These are phyloP conservation scores for Scaptomyza cyrtandrae DNA, from an alignment of 2,888 invertebrate species.

Conservation along the genomic window DNA sequence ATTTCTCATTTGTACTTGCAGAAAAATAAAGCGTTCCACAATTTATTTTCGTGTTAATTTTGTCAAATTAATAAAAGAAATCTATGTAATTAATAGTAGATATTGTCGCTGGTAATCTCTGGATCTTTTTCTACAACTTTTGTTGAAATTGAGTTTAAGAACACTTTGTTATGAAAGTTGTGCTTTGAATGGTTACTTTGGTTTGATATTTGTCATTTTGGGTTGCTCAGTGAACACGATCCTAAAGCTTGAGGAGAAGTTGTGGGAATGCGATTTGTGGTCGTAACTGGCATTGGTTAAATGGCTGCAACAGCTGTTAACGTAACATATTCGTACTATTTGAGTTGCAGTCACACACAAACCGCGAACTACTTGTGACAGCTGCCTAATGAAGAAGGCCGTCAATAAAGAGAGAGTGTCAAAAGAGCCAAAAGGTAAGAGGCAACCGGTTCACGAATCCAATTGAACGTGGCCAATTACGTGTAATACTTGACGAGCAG, in stretches of 20 bases:
- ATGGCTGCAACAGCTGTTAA: conserved; percentile 44
- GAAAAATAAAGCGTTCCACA: conserved; percentile 26
- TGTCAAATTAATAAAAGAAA: neutral
- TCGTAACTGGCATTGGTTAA: conserved; percentile 17
- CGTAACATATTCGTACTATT: conserved; percentile 19
- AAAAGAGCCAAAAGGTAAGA: conserved; percentile 3
- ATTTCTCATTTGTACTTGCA: conserved; percentile 35
- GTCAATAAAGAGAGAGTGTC: conserved; percentile 18
- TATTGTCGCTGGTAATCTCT: too few species aligned
- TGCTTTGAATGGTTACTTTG: conserved; percentile 5
- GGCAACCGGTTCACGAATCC: neutral
- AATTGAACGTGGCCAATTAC: conserved; percentile 4
- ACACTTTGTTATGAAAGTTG: neutral
- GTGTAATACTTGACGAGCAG: conserved; percentile 18
- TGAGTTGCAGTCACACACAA: conserved; percentile 14
- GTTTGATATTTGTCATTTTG: conserved; percentile 20
- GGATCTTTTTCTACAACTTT: too few species aligned
- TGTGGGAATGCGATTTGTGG: conserved; percentile 48
- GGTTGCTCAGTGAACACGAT: conserved; percentile 9
- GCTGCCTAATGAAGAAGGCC: conserved; percentile 43
- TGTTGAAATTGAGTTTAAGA: neutral
- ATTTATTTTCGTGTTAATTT: conserved; percentile 17
- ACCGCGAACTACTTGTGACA: conserved; percentile 41
- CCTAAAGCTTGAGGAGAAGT: neutral
- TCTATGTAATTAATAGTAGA: too few species aligned